Evolutionary conservation across 2,113 vertebrate genomes (phyloP).

Genomic region (Alligator mississippiensis): DNA sequence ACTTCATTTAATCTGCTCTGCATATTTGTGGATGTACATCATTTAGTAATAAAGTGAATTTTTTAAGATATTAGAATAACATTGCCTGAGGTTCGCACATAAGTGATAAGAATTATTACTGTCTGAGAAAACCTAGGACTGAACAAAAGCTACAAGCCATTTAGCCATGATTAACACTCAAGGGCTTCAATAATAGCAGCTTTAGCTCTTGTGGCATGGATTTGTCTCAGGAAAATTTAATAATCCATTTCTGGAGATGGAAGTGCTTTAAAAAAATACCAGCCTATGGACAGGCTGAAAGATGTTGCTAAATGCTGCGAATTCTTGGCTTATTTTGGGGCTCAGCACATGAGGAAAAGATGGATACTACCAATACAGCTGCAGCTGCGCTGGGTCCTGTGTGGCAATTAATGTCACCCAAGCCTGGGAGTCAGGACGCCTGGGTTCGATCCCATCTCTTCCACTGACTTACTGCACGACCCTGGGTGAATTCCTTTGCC

Average conservation of each 20-base stretch:
- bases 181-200: conserved; percentile 8
- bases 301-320: not conserved
- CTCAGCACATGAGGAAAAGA: not conserved
- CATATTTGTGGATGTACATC: not conserved
- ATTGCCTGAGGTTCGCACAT: conserved; percentile 22
- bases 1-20: conserved; percentile 30
- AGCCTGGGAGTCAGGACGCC: not conserved
- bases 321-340: not conserved
- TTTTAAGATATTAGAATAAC: conserved; percentile 16
- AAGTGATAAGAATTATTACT: conserved; percentile 42
- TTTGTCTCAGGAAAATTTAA: not conserved
- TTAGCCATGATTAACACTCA: conserved; percentile 16
- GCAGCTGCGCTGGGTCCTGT: not conserved
- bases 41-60: not conserved
- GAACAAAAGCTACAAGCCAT: conserved; percentile 58
- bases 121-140: conserved; percentile 22
- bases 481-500: not conserved
- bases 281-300: not conserved
- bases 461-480: not conserved
- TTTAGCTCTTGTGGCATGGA: not conserved
- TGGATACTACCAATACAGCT: too few species aligned
- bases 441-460: not conserved
- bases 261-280: not conserved
- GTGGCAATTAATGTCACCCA: not conserved
- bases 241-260: not conserved